phyloP scores from a whole-genome alignment of 2,888 invertebrate genomes.

The Lordiphosa andalusiaca region DNA sequence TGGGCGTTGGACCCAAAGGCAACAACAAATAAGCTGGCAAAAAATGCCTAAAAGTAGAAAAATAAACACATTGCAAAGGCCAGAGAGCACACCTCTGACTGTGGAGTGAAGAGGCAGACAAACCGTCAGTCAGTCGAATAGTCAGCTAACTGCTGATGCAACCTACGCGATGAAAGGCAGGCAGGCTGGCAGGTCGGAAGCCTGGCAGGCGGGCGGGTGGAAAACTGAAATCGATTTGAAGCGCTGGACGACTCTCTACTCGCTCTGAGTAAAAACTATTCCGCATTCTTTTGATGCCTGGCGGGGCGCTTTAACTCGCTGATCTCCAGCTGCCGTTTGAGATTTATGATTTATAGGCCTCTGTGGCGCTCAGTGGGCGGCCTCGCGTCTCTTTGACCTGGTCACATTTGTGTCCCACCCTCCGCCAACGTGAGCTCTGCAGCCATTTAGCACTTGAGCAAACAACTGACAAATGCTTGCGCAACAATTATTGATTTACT shows the following conservation, averaged over 20 bases:
- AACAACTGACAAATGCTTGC: constrained; percentile 54
- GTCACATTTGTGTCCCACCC: constrained; percentile 50
- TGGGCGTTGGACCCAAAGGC: constrained; percentile 29
- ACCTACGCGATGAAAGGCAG: constrained; percentile 46
- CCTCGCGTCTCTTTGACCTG: constrained; percentile 46
- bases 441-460: constrained; percentile 39
- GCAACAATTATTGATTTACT: constrained; percentile 56
- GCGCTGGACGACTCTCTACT: constrained; percentile 19
- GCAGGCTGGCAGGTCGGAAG: constrained; percentile 15
- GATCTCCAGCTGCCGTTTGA: constrained; percentile 58
- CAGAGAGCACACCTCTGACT: constrained; percentile 10
- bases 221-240: constrained; percentile 48
- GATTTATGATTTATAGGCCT: constrained; percentile 65
- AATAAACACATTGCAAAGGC: constrained; percentile 38
- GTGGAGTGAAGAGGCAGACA: constrained; percentile 20
- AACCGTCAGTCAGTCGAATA: constrained; percentile 8
- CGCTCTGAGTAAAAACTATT: constrained; percentile 36
- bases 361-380: constrained; percentile 56
- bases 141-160: constrained; percentile 58
- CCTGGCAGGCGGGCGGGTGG: constrained; percentile 20
- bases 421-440: constrained; percentile 49
- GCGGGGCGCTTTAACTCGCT: constrained; percentile 34
- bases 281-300: constrained; percentile 63
- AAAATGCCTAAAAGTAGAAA: constrained; percentile 33
- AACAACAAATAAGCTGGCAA: constrained; percentile 24